A percentile compares a stretch with the other conserved stretches of the same genome.
phyloP scores from a whole-genome alignment of 2,797 vertebrate species.

The Rhynchonycteris naso region DNA sequence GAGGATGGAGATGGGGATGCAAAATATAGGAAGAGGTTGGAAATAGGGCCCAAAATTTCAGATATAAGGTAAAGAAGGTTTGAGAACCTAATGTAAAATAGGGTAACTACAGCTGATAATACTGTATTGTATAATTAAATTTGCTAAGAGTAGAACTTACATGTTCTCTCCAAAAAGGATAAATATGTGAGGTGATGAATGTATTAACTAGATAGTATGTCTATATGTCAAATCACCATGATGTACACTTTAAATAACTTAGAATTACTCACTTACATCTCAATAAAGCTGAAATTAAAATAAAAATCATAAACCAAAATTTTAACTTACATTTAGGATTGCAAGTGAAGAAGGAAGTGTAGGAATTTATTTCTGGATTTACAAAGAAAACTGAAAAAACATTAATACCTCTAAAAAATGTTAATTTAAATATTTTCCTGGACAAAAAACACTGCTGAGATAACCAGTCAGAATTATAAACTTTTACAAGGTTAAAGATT shows the following conservation, averaged over 20 bases:
- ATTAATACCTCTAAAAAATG: not conserved
- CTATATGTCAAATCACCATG: not conserved
- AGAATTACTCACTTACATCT: not conserved
- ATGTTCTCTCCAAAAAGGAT: not conserved
- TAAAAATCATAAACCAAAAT: not conserved
- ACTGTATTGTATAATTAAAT: not conserved
- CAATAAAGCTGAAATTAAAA: not conserved
- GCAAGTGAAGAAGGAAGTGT: not conserved
- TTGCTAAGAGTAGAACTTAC: not conserved
- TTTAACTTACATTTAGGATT: conserved; percentile 32
- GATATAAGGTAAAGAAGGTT: not conserved
- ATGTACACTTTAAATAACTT: not conserved
- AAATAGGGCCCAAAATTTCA: not conserved
- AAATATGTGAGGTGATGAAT: not conserved
- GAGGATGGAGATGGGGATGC: not conserved
- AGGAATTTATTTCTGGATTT: conserved; percentile 5
- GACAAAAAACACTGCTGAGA: not conserved
- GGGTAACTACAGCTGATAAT: not conserved
- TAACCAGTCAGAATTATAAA: not conserved
- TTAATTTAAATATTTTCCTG: not conserved
- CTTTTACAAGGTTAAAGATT: not conserved
- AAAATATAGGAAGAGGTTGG: not conserved
- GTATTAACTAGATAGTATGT: not conserved
- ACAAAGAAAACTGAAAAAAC: not conserved
- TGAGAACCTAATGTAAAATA: not conserved